These are phyloP conservation scores for Oxyura jamaicensis DNA, from an alignment of 2,113 vertebrate species.

Conservation along the genomic window DNA sequence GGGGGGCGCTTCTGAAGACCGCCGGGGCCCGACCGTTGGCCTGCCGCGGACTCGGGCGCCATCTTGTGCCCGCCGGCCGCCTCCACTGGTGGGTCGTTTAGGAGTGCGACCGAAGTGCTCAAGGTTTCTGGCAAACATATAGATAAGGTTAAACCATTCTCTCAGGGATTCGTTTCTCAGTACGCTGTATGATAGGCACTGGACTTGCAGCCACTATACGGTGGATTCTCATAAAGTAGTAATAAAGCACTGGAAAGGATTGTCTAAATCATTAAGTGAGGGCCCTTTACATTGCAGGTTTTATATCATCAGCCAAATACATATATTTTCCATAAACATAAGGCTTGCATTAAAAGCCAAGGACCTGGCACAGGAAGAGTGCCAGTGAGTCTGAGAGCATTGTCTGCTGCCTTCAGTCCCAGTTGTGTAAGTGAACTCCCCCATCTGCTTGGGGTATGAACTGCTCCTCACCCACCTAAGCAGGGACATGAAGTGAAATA, in stretches of 20 bases:
- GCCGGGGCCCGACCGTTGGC: accelerated
- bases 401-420: not conserved
- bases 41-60: constrained; percentile 17
- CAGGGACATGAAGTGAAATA: not conserved
- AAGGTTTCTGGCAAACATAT: not conserved
- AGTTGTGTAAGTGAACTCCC: too few species aligned
- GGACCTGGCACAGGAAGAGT: not conserved
- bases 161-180: not conserved
- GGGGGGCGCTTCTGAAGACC: too few species aligned
- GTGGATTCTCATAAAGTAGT: not conserved
- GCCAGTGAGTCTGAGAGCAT: not conserved
- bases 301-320: not conserved
- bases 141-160: not conserved
- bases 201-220: not conserved
- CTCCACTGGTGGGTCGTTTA: not conserved
- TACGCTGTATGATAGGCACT: not conserved
- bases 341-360: not conserved
- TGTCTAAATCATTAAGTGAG: not conserved
- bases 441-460: not conserved
- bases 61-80: not conserved
- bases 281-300: not conserved
- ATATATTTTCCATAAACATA: not conserved
- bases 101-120: not conserved
- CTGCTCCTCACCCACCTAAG: not conserved
- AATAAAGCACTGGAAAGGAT: not conserved